Percentiles rank a stretch among this genome's conserved stretches.
phyloP scores from a whole-genome alignment of 1,140 invertebrate genomes.

The Magallana gigas region DNA sequence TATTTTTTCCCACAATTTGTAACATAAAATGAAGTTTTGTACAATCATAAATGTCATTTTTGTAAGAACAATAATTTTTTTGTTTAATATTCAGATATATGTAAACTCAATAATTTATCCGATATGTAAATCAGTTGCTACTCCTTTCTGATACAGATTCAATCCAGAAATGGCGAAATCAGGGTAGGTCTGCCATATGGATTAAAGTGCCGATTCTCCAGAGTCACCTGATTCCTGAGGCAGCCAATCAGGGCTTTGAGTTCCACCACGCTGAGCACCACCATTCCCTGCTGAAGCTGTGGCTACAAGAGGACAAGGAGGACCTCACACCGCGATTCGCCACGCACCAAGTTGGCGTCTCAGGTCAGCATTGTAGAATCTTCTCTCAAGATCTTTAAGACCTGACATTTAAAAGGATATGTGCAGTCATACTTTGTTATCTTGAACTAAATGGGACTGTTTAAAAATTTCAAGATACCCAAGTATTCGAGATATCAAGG shows the following conservation, averaged over 20 bases:
- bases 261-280: constrained; percentile 92
- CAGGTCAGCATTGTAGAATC: constrained; percentile 62
- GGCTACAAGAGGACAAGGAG: constrained; percentile 84
- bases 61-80: no score
- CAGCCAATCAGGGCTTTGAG: constrained; percentile 86
- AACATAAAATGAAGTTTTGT: no score
- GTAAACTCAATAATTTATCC: neutral
- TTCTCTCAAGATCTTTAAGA: no score
- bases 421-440: no score
- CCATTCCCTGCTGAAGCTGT: constrained; percentile 88
- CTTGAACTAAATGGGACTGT: no score
- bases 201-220: constrained; percentile 64
- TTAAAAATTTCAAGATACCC: no score
- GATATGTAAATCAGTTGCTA: neutral
- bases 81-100: no score
- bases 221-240: constrained; percentile 63
- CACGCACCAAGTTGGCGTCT: constrained; percentile 86
- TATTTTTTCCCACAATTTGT: no score
- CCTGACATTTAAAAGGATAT: no score
- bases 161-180: constrained; percentile 55
- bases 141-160: constrained; percentile 49
- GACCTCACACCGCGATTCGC: constrained; percentile 88
- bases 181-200: constrained; percentile 61
- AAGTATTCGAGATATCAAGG: no score
- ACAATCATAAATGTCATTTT: no score